Base-by-base conservation (phyloP, 2,113 vertebrate genomes). In the Microcebus ravelobensis region DNA sequence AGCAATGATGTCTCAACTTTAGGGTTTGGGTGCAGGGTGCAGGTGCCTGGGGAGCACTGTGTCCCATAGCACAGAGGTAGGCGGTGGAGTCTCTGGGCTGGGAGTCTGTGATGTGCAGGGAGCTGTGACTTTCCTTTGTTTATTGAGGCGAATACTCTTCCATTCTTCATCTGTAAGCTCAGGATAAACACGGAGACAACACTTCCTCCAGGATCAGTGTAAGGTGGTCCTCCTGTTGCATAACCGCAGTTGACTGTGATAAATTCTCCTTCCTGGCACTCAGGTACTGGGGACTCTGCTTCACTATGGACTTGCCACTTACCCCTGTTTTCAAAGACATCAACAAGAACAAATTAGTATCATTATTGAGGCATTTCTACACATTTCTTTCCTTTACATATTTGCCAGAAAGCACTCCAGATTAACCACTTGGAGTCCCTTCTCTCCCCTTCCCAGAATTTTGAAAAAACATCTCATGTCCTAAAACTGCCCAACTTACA, bases 111-210 rank as follows among this genome's bases (percentile, higher is more conserved):
- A 95, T 90, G 77, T 83, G 65, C 50, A 95, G 95, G 20, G 91
- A 57, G 59, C 83, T 94, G 59, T 50, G 48, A 5, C 8, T 27
- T 63, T 76, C 57, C 36, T 90, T 39, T n/a, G 90, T 90, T 96
- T 12, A 96, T n/a, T 5, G n/a, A 87, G 74, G 76, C 63, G 21
- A 20, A 42, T 17, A 93, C 1, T 84, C 84, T 91, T 39, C 39
- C 81, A 20, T 87, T 73, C 77, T 96, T 93, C 45, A 71, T 96
- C 52, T 92, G 59, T 74, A 87, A 70, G 36, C 65, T 98, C 71
- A 96, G 61, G 17, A 6, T 82, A n/a, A 94, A 45, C 57, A 97
- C 77, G 36, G 68, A 90, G 65, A 65, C n/a, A 63, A 90, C 15
- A 8, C 31, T 5, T 90, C 65, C 50, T 76, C 59, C 23, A 11